These are phyloP conservation scores for Proterorhinus semilunaris DNA, from an alignment of 2,113 vertebrate genomes.

Conservation along the genomic window DNA sequence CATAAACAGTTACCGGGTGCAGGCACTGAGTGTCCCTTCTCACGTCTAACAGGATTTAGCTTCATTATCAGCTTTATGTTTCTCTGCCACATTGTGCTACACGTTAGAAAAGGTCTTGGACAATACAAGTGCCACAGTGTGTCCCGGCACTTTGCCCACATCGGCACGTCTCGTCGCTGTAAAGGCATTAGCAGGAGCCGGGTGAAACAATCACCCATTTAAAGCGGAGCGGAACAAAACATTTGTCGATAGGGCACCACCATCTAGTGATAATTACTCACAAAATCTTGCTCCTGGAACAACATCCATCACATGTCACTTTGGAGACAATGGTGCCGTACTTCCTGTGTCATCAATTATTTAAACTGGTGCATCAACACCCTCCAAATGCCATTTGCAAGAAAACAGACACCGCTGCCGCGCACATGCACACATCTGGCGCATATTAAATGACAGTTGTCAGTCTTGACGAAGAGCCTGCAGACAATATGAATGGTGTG, in stretches of 20 bases:
- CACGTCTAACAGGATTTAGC: constrained; percentile 30
- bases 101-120: constrained; percentile 14
- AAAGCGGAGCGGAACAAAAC: constrained; percentile 69
- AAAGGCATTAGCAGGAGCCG: constrained; percentile 45
- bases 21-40: constrained; percentile 7
- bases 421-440: background rate
- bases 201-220: constrained; percentile 72
- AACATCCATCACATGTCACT: constrained; percentile 52
- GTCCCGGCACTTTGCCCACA: constrained; percentile 1
- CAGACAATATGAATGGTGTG: constrained; percentile 51
- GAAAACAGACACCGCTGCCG: constrained; percentile 29
- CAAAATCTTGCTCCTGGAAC: constrained; percentile 1
- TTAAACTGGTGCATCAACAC: constrained; percentile 43
- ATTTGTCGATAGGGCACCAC: constrained; percentile 69
- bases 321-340: constrained; percentile 44
- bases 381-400: constrained; percentile 15
- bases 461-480: constrained; percentile 32
- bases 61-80: constrained; percentile 27
- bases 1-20: constrained; percentile 7
- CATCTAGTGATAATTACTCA: constrained; percentile 67
- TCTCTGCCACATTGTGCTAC: constrained; percentile 6
- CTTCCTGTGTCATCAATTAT: constrained; percentile 58
- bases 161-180: constrained; percentile 22
- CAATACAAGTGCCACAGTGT: background rate
- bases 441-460: constrained; percentile 30